A percentile compares a stretch with the other conserved stretches of the same genome.
Conservation (phyloP, 2,113 vertebrate genomes). For the Periophthalmus modestus region DNA sequence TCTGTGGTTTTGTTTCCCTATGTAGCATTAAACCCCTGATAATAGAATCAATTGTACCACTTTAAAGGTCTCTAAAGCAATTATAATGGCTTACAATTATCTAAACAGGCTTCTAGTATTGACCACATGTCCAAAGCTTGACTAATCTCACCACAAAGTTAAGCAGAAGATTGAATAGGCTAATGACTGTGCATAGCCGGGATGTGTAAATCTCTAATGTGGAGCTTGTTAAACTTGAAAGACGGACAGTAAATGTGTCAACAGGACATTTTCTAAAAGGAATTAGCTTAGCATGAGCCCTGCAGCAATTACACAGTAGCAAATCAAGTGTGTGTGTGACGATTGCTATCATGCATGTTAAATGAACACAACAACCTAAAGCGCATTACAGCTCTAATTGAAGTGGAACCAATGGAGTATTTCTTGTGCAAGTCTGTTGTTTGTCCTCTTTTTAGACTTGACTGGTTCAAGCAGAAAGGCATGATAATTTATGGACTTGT, state of each 20-base stretch:
- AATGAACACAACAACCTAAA: constrained; percentile 29
- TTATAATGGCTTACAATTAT: constrained; percentile 65
- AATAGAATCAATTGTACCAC: constrained; percentile 44
- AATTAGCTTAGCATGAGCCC: constrained; percentile 44
- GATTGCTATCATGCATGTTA: constrained; percentile 46
- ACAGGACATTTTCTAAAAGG: constrained; percentile 48
- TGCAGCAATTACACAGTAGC: constrained; percentile 46
- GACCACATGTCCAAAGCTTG: constrained; percentile 41
- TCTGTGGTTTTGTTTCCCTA: not conserved
- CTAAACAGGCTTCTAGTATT: constrained; percentile 63
- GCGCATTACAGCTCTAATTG: constrained; percentile 7
- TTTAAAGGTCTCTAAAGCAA: constrained; percentile 46
- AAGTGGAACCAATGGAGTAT: constrained; percentile 3
- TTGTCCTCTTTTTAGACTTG: not conserved
- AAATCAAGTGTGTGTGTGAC: constrained; percentile 22
- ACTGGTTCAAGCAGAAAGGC: not conserved
- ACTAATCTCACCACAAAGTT: constrained; percentile 55
- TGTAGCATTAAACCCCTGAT: constrained; percentile 33
- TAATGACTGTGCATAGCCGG: constrained; percentile 28
- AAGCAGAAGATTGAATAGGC: constrained; percentile 56
- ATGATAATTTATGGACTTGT: not conserved
- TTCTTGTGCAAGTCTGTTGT: not conserved
- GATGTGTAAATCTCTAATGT: constrained; percentile 57
- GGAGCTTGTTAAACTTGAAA: constrained; percentile 60
- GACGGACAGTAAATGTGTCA: constrained; percentile 49